These are phyloP conservation scores for Mallotus villosus DNA, from an alignment of 2,797 vertebrate genomes.

Conservation along the genomic window DNA sequence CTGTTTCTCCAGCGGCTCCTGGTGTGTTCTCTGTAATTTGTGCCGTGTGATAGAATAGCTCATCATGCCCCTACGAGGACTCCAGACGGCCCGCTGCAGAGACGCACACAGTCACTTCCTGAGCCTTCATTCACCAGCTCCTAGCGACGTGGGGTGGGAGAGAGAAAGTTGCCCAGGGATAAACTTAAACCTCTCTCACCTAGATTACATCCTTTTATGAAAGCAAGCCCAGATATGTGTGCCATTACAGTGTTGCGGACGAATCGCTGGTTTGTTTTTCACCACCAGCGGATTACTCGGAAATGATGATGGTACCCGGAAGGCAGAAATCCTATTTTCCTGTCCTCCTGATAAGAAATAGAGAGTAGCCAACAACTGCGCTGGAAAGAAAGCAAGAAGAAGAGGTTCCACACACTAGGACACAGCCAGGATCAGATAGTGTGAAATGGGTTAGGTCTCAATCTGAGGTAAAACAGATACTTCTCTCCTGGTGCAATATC, in stretches of 20 bases:
- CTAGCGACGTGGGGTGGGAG: constrained; percentile 5
- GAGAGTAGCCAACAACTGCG: constrained; percentile 52
- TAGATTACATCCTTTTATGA: constrained; percentile 45
- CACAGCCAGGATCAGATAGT: constrained; percentile 47
- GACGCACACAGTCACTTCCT: constrained; percentile 43
- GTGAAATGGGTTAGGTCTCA: constrained; percentile 48
- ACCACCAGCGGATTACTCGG: constrained; percentile 64
- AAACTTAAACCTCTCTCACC: constrained; percentile 55
- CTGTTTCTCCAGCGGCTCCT: constrained; percentile 18
- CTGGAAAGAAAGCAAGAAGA: constrained; percentile 24
- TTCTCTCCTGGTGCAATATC: constrained; percentile 25
- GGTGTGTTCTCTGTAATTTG: constrained; percentile 56
- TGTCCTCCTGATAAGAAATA: constrained; percentile 68
- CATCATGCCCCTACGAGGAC: constrained; percentile 30
- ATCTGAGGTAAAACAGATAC: constrained; percentile 32
- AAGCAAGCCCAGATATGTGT: constrained; percentile 36
- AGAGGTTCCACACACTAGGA: constrained; percentile 57
- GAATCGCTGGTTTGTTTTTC: constrained; percentile 56
- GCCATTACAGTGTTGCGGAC: constrained; percentile 60
- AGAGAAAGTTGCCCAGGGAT: constrained; percentile 54
- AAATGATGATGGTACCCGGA: constrained; percentile 70
- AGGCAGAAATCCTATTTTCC: constrained; percentile 71
- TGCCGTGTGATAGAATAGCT: constrained; percentile 42
- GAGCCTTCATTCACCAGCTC: constrained; percentile 18
- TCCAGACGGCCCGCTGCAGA: constrained; percentile 20